Percentiles rank a stretch among this genome's conserved stretches.
phyloP scores from a whole-genome alignment of 1,140 invertebrate species.

The Papilio dardanus region DNA sequence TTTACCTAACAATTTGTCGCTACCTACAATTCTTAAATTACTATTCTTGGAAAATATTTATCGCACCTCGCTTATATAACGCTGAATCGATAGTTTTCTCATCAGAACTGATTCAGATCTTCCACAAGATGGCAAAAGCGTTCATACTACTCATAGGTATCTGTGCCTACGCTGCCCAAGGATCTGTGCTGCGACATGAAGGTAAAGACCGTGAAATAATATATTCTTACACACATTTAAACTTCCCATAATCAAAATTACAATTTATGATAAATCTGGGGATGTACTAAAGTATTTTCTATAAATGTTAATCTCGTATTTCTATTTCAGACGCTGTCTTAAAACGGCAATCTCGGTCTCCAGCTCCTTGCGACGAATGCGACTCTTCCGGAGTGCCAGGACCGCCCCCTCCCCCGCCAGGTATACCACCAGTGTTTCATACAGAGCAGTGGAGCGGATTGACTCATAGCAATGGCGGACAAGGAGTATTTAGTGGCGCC shows the following conservation, averaged over 20 bases:
- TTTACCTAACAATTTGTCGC: slow-evolving; percentile 28
- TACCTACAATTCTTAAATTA: slow-evolving; percentile 26
- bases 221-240: background rate
- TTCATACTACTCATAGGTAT: slow-evolving; percentile 39
- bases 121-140: slow-evolving; percentile 46
- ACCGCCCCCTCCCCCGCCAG: slow-evolving; percentile 42
- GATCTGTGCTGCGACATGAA: slow-evolving; percentile 5
- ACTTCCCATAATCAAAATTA: background rate
- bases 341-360: slow-evolving; percentile 53
- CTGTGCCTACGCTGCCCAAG: slow-evolving; percentile 13
- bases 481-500: slow-evolving; percentile 70
- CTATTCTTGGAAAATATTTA: slow-evolving; percentile 58
- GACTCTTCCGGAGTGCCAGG: slow-evolving; percentile 30
- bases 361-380: slow-evolving; percentile 45
- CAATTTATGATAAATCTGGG: too few relatives aligned
- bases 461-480: slow-evolving; percentile 49
- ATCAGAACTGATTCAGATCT: slow-evolving; percentile 44
- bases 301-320: slow-evolving; percentile 38
- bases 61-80: slow-evolving; percentile 52
- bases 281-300: too few relatives aligned
- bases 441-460: slow-evolving; percentile 69
- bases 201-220: background rate
- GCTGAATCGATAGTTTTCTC: slow-evolving; percentile 22
- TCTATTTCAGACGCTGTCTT: slow-evolving; percentile 49
- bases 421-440: slow-evolving; percentile 53